Evolutionary conservation across 2,113 vertebrate species (phyloP).

Genomic region (Gorsachius goisagi): DNA sequence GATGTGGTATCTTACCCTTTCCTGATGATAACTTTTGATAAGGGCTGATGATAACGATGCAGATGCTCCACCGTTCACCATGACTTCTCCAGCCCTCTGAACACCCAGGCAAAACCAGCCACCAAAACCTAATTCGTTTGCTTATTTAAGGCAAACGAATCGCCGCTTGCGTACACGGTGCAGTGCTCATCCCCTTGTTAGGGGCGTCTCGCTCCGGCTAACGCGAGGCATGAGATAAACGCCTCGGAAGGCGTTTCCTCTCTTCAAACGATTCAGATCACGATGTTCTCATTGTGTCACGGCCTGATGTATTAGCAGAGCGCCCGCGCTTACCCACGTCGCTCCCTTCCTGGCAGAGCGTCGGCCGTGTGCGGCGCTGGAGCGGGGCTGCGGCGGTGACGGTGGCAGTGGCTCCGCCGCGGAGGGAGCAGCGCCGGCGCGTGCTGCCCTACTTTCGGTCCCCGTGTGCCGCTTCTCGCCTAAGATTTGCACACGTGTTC

Average conservation of each 20-base stretch:
- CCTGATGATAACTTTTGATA: not conserved
- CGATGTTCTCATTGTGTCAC: not conserved
- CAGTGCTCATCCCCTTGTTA: not conserved
- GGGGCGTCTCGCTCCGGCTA: not conserved
- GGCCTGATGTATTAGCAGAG: not conserved
- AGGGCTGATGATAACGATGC: not conserved
- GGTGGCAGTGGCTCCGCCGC: not conserved
- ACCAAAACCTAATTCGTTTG: not conserved
- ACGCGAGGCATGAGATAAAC: not conserved
- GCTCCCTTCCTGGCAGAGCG: not conserved
- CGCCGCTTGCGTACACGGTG: not conserved
- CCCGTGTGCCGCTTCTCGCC: not conserved
- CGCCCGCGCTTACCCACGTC: not conserved
- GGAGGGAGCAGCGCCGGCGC: not conserved
- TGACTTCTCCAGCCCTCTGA: not conserved
- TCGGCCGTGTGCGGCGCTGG: not conserved
- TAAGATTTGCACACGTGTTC: not conserved
- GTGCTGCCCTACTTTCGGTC: not conserved
- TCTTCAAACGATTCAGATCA: not conserved
- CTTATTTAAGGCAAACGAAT: not conserved
- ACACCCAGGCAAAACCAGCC: not conserved
- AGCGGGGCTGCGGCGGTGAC: not conserved
- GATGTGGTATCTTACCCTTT: not conserved
- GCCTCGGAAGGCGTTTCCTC: not conserved
- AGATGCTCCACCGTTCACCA: not conserved